Percentiles rank a stretch among this genome's conserved stretches.
phyloP scores from a whole-genome alignment of 2,113 vertebrate genomes.

The Saccopteryx bilineata region DNA sequence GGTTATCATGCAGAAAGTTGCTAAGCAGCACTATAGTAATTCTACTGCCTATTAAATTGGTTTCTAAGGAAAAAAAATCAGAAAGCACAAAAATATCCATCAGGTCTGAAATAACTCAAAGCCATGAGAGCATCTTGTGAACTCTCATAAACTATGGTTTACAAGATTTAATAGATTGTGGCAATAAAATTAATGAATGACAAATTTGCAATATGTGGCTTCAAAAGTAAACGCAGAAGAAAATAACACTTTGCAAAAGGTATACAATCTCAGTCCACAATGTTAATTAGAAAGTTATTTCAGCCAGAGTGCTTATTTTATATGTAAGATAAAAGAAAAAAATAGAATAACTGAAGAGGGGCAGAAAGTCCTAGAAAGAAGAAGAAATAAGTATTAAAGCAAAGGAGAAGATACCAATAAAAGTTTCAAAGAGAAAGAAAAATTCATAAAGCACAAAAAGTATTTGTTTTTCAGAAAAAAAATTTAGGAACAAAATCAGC shows the following conservation, averaged over 20 bases:
- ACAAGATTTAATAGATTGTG: neutral
- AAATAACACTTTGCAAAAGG: neutral
- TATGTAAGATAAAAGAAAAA: constrained; percentile 25
- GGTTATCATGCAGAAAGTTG: neutral
- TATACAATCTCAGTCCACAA: neutral
- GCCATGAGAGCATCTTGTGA: neutral
- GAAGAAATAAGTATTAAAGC: constrained; percentile 15
- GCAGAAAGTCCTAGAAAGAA: neutral
- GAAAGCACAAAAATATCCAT: neutral
- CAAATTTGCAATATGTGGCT: neutral
- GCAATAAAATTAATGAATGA: neutral
- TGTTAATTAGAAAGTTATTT: constrained; percentile 7
- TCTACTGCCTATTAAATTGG: neutral
- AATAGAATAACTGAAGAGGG: neutral
- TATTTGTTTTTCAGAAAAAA: neutral
- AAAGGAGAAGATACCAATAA: neutral
- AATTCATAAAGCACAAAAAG: neutral
- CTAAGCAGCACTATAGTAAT: neutral
- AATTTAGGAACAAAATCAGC: neutral
- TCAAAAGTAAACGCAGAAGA: neutral
- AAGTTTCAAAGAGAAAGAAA: constrained; percentile 34
- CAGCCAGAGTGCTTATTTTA: neutral
- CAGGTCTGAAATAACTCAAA: neutral
- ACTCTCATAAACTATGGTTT: neutral
- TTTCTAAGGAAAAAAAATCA: constrained; percentile 36